Base-by-base conservation (phyloP, 2,888 invertebrate genomes). In the Ceramica pisi region DNA sequence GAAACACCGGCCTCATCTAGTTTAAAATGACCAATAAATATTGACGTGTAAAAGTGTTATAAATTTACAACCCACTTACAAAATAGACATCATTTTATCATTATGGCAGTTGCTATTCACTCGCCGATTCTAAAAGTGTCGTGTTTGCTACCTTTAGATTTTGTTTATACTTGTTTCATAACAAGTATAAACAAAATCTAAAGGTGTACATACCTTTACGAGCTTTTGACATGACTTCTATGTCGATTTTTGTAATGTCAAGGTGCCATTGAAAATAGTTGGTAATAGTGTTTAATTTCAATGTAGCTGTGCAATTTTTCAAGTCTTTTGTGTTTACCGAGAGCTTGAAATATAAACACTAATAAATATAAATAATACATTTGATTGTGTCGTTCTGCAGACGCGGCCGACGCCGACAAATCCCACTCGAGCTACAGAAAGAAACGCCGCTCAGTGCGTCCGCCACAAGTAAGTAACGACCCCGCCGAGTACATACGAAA, bases 401-500 rank as follows among this genome's bases (percentile, higher is more conserved):
- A 91, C 81, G 93, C 95, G 50, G 93, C 92, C 2, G 94, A 95
- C 61, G 84, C 90, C 19, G 95, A 95, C 71, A 93, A 93, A 86
- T 93, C 95, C 3, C 92, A 93, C 81, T 94, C 94, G 84, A 94
- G 94, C 87, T 90, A 90, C 89, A 90, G 91, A 84, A 94, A 93
- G 88, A 95, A 94, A 86, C 91, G 95, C 9, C 94, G 95, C 78
- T 87, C 92, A 63, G 78, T 90, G 60, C 92, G 94, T 60, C 84
- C 90, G 4, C 89, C 91, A 64, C 94, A 95, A 91, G 95, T 95
- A 95, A 95, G 95, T 95, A 95, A 85, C 80, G 94, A 94, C 62
- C 88, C 94, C 3, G 92, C 92, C 8, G 95, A 95, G 71, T 93
- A 92, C 81, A 92, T 95, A 63, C 90, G 94, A 75, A 92, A 91